phyloP scores from a whole-genome alignment of 2,113 vertebrate species.

The Gnathonemus echidnorhynchus region DNA sequence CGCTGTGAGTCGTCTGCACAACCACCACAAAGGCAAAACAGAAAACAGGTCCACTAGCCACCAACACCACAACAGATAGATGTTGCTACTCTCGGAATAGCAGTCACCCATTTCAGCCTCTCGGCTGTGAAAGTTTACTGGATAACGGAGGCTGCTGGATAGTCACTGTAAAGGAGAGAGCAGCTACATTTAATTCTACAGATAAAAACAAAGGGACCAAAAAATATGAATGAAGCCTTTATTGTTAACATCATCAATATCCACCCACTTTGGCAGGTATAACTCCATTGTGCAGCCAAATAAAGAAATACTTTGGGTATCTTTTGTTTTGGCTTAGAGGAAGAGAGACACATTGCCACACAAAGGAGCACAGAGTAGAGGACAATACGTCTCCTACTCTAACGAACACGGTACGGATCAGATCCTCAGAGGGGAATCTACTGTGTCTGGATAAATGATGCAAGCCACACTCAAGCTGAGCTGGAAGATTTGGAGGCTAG shows the following conservation, averaged over 20 bases:
- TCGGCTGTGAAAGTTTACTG: neutral
- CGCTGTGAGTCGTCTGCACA: neutral
- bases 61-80: neutral
- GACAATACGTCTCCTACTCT: neutral
- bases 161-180: neutral
- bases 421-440: neutral
- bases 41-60: neutral
- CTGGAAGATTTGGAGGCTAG: neutral
- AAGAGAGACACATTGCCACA: neutral
- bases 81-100: neutral
- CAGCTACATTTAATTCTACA: neutral
- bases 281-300: neutral
- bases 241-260: neutral
- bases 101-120: neutral
- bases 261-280: neutral
- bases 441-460: conserved; percentile 5
- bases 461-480: neutral
- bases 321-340: neutral
- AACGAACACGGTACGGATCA: neutral
- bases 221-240: neutral
- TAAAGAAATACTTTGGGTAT: neutral
- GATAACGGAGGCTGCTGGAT: neutral
- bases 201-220: neutral
- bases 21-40: neutral
- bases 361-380: neutral